Base-by-base conservation (phyloP, 1,140 invertebrate genomes). In the Tyrophagus putrescentiae region DNA sequence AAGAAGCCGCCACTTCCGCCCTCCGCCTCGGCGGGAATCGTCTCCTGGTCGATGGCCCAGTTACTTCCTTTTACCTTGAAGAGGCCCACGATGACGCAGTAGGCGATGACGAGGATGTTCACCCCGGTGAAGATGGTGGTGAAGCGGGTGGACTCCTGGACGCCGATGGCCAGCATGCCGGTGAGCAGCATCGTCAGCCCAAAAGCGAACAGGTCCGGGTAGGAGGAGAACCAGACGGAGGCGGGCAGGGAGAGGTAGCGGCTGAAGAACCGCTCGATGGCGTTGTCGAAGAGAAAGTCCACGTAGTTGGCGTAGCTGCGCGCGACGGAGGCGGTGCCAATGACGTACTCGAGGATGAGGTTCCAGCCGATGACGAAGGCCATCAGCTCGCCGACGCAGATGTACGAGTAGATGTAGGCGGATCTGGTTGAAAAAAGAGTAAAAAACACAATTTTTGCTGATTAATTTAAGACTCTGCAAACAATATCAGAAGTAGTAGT, bases 111-210 rank as follows among this genome's bases (percentile, higher is more conserved):
- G 0, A 79, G 56, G 56, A 95, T 68, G 72, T 95, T 95, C 11
- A 94, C 74, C 0, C 77, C 72, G 0, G 90, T 93, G 70, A 94
- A 93, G 11, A 91, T 75, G 67, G 90, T 94, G 72, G 93, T 94
- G 48, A 94, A 74, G 33, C 80, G 77, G 4, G 87, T 84, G 0
- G 89, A 93, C 70, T 93, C 87, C 67, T 81, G 86, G 16, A 89
- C 88, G 27, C 90, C 90, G 52, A 84, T 71, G 0, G 81, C 79
- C 5, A 93, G 74, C 11, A 58, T 9, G 29, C 13, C 31, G 5
- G 80, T 75, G 41, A 82, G 73, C 21, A 84, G 60, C 13, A 85
- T 60, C 0, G 85, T 79, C 60, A 87, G 76, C 1, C 67, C 71
- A 66, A 84, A 82, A 0, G 85, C 82, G 53, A 87, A 79, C 66